These are phyloP conservation scores for Enteromius fasciolatus DNA, from an alignment of 2,797 vertebrate species.

Conservation along the genomic window DNA sequence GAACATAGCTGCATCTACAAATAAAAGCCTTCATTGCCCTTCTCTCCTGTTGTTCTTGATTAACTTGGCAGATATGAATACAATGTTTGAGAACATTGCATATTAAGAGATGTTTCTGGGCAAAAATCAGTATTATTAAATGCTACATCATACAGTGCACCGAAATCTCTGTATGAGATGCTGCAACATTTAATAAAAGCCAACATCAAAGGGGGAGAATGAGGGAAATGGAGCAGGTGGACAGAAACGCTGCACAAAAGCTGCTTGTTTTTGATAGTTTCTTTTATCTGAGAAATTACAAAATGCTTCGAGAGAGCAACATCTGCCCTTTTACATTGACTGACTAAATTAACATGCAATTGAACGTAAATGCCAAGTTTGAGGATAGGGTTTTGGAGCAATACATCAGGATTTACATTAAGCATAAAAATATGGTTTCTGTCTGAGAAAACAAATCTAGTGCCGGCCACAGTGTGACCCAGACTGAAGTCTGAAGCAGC, in stretches of 20 bases:
- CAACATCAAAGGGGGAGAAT: slow-evolving; percentile 33
- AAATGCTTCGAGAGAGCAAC: slow-evolving; percentile 11
- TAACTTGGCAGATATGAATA: slow-evolving; percentile 44
- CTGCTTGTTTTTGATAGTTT: slow-evolving; percentile 4
- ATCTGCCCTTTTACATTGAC: slow-evolving; percentile 4
- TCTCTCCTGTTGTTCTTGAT: slow-evolving; percentile 46
- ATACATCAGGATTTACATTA: neutral
- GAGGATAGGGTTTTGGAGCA: neutral
- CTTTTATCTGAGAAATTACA: neutral
- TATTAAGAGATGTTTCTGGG: slow-evolving; percentile 5
- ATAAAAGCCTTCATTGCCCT: slow-evolving; percentile 42
- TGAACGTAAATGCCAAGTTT: neutral
- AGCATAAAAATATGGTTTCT: neutral
- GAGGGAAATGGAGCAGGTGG: slow-evolving; percentile 28
- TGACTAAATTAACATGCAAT: neutral
- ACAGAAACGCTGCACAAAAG: slow-evolving; percentile 33
- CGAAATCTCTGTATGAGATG: slow-evolving; percentile 32
- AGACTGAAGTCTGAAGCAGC: slow-evolving; percentile 3
- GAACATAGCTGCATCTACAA: neutral
- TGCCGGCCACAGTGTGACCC: neutral
- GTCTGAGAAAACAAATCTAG: neutral
- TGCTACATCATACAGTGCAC: slow-evolving; percentile 34
- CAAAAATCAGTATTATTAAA: slow-evolving; percentile 36
- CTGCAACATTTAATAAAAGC: slow-evolving; percentile 35
- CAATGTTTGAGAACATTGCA: slow-evolving; percentile 38